Conservation (phyloP, 2,797 vertebrate species). For the Sebastes alutus region DNA sequence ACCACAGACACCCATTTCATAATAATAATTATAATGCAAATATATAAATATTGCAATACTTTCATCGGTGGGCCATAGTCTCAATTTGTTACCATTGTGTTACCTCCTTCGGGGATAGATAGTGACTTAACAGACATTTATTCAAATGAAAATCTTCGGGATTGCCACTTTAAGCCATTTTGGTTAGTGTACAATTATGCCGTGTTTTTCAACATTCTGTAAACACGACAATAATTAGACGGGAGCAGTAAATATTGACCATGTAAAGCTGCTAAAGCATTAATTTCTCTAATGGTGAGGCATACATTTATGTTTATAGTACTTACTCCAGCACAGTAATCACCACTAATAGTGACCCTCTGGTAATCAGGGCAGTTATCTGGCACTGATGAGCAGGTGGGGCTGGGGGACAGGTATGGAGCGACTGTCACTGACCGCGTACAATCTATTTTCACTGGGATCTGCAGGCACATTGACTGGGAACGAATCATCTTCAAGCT, state of each 20-base stretch:
- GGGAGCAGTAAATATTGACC: not conserved
- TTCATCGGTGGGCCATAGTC: no score
- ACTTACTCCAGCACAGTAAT: conserved; percentile 98
- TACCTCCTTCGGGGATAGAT: no score
- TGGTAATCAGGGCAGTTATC: conserved; percentile 91
- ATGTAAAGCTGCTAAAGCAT: not conserved
- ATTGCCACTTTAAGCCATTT: not conserved
- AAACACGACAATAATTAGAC: not conserved
- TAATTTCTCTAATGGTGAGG: not conserved
- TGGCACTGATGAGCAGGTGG: conserved; percentile 78
- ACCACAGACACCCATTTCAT: no score
- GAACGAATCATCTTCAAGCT: conserved; percentile 95
- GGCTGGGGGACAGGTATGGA: conserved; percentile 70
- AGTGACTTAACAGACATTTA: no score
- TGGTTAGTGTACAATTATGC: not conserved
- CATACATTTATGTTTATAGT: not conserved
- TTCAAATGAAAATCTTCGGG: no score
- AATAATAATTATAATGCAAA: no score
- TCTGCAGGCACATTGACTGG: conserved; percentile 92
- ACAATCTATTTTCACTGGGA: conserved; percentile 83
- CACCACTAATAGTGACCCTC: conserved; percentile 95
- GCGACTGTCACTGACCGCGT: conserved; percentile 64
- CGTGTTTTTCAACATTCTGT: not conserved
- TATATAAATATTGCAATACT: no score
- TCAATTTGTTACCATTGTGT: no score